phyloP scores from a whole-genome alignment of 92 coral and sea anemone genomes.

The Hydrozoanthus gracilis region DNA sequence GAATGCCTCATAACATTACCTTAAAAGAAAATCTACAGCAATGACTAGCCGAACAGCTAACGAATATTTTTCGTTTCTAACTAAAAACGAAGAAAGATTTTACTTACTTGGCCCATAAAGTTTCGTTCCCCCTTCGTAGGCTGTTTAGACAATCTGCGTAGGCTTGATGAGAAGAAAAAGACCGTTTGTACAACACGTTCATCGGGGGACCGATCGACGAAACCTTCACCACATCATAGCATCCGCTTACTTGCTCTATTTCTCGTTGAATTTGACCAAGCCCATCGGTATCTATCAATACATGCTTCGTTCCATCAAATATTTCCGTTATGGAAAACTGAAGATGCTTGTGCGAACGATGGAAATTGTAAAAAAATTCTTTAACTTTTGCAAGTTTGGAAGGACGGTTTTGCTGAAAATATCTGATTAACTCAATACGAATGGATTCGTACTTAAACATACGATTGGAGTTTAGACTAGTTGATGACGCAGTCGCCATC shows the following conservation, averaged over 20 bases:
- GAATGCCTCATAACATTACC: too few relatives aligned
- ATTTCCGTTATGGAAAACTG: constrained; percentile 36
- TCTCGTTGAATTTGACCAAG: constrained; percentile 30
- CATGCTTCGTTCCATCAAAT: constrained; percentile 39
- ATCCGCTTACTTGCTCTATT: constrained; percentile 29
- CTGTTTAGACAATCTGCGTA: background rate
- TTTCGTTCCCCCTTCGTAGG: background rate
- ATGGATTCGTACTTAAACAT: constrained; percentile 60
- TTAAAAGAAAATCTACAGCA: too few relatives aligned
- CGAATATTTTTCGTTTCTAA: too few relatives aligned
- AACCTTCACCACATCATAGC: background rate
- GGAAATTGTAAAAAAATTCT: constrained; percentile 32
- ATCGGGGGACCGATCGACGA: background rate
- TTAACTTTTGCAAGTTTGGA: background rate
- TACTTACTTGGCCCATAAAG: constrained; percentile 7
- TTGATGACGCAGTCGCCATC: constrained; percentile 6
- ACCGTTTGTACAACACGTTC: background rate
- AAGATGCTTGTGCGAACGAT: constrained; percentile 17
- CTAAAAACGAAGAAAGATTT: too few relatives aligned
- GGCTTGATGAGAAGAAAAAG: constrained; percentile 27
- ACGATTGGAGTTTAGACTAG: background rate
- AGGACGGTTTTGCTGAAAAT: constrained; percentile 32
- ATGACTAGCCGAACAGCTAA: too few relatives aligned
- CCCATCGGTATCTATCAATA: constrained; percentile 19
- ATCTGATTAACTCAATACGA: constrained; percentile 40